These are phyloP conservation scores for Eunapius fragilis DNA, from an alignment of 37 sponge, comb jelly and placozoan species.

Conservation along the genomic window DNA sequence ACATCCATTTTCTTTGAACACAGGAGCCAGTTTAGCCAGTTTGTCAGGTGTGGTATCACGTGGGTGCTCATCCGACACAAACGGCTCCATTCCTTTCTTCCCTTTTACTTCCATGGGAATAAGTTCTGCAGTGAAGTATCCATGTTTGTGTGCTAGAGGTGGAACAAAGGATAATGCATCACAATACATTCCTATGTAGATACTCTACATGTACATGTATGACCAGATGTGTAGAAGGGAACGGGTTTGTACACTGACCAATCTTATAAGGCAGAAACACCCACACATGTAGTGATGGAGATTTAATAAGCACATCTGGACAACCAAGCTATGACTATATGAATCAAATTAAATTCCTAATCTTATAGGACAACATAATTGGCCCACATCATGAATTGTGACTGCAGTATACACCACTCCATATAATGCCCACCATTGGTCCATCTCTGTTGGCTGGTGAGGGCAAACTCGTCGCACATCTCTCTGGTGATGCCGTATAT, in stretches of 20 bases:
- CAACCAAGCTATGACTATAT: no score
- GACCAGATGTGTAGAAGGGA: no score
- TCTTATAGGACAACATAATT: no score
- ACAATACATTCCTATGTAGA: no score
- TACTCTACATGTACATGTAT: no score
- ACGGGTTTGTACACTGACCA: no score
- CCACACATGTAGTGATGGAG: no score
- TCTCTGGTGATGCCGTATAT: constrained; percentile 84
- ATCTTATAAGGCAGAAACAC: no score
- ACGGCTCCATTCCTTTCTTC: constrained; percentile 87
- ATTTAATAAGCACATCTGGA: no score
- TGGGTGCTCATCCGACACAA: constrained; percentile 91
- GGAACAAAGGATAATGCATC: background rate
- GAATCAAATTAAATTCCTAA: no score
- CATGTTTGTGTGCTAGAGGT: constrained; percentile 60
- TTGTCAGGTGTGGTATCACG: constrained; percentile 81
- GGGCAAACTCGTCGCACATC: constrained; percentile 90
- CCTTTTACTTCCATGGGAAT: constrained; percentile 80
- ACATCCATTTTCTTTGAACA: constrained; percentile 94
- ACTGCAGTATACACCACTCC: no score
- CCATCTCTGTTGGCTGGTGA: constrained; percentile 90
- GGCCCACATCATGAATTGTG: background rate
- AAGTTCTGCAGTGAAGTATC: constrained; percentile 84
- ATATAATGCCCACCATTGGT: constrained; percentile 45
- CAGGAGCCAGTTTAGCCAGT: constrained; percentile 75